Evolutionary conservation across 2,113 vertebrate genomes (phyloP).

Genomic region (Syrrhaptes paradoxus): DNA sequence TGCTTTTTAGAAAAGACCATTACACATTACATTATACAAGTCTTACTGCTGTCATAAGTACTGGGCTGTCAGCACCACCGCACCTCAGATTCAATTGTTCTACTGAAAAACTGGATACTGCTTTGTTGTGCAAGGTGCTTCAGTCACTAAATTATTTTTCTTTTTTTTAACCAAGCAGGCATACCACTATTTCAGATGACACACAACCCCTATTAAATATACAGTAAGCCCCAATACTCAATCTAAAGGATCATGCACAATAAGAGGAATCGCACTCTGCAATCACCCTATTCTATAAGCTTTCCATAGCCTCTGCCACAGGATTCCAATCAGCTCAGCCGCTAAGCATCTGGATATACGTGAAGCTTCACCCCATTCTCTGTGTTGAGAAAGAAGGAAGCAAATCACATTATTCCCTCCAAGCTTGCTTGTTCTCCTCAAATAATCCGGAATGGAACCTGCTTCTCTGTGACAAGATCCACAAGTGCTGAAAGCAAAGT

Average conservation of each 20-base stretch:
- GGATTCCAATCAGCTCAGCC: not conserved
- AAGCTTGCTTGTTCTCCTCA: not conserved
- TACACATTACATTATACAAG: not conserved
- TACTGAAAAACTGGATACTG: not conserved
- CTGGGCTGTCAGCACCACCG: not conserved
- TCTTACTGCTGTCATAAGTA: not conserved
- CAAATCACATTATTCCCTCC: not conserved
- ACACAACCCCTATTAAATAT: not conserved
- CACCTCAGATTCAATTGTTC: not conserved
- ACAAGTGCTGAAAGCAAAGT: not conserved
- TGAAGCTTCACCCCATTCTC: not conserved
- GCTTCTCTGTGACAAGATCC: not conserved
- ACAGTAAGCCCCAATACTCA: not conserved
- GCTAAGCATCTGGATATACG: not conserved
- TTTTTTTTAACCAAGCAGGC: not conserved
- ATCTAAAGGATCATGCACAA: not conserved
- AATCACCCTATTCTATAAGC: not conserved
- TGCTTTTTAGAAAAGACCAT: not conserved
- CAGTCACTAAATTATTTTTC: not conserved
- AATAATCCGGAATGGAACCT: not conserved
- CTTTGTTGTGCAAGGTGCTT: not conserved
- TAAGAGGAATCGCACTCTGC: rapidly evolving
- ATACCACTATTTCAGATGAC: not conserved
- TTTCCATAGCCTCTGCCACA: not conserved
- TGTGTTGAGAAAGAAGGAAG: not conserved